phyloP scores from a whole-genome alignment of 2,797 vertebrate species.

The Discoglossus pictus region DNA sequence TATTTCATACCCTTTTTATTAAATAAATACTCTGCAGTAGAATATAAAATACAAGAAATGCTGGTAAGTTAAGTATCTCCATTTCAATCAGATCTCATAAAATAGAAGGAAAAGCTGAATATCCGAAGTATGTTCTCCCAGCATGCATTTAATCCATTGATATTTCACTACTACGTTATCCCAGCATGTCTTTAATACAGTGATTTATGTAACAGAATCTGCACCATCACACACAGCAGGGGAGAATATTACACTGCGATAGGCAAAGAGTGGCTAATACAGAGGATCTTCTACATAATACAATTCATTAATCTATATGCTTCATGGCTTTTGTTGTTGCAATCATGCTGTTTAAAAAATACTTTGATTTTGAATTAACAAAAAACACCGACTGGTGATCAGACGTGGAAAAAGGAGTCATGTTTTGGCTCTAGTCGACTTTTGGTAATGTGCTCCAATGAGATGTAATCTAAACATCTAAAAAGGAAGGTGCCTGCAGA shows the following conservation, averaged over 20 bases:
- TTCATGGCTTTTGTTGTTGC: background rate
- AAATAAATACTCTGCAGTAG: too few relatives aligned
- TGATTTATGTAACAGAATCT: conserved; percentile 43
- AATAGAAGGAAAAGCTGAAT: conserved; percentile 3
- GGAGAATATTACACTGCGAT: conserved; percentile 38
- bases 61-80: conserved; percentile 9
- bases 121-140: conserved; percentile 3
- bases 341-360: conserved; percentile 44
- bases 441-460: too few relatives aligned
- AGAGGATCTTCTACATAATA: conserved; percentile 23
- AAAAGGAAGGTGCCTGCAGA: too few relatives aligned
- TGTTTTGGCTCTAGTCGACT: background rate
- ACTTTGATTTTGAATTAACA: background rate
- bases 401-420: conserved; percentile 8
- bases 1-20: too few relatives aligned
- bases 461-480: too few relatives aligned
- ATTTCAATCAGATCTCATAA: conserved; percentile 14
- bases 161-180: conserved; percentile 36
- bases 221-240: conserved; percentile 37
- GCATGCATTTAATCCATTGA: conserved; percentile 27
- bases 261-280: conserved; percentile 46
- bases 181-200: conserved; percentile 48
- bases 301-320: conserved; percentile 28
- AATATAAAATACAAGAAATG: too few relatives aligned
- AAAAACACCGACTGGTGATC: conserved; percentile 23